Base-by-base conservation (phyloP, 1,140 invertebrate species). In the Papilio dardanus region DNA sequence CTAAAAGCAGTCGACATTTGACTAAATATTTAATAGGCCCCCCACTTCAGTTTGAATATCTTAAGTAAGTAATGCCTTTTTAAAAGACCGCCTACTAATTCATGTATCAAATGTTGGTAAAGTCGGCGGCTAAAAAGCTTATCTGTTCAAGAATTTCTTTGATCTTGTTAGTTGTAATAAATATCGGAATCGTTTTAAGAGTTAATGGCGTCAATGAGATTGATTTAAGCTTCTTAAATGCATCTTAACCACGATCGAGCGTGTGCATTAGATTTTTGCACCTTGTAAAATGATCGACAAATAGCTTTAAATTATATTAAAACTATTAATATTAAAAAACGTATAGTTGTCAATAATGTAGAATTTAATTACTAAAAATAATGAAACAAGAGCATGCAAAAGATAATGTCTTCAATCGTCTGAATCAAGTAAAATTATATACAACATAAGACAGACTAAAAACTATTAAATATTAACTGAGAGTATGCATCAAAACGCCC, bases 171-270 rank as follows among this genome's bases (percentile, higher is more conserved):
- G 69, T 68, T 33, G 74, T 67, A 79, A 21, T 66, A 79, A 71
- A 82, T 78, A 83, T 74, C 80, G 83, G 84, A 86, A 84, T 83
- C 81, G 79, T 82, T 85, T 85, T 74, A 50, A 65, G 81, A 80
- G 80, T 87, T 87, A 84, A 74, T 80, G 71, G 82, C 77, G 83
- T 77, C 19, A 28, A 40, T 71, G 19, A 40, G 68, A 30, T 71
- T 71, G 37, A 71, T 79, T 78, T 87, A 90, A 90, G 86, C 88
- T 86, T 76, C 85, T 89, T 91, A 90, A 71, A 71, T 76, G 67
- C 74, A 19, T 42, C 66, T 35, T 68, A 21, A 68, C 50, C 50
- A 24, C 7, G 50, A 54, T 24, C 21, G 21, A 7, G 50, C 50
- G 10, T 54, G 50, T 3, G 50, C 10, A 54, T 54, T 54, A 54